phyloP scores from a whole-genome alignment of 2,113 vertebrate genomes.

The Maccullochella peelii region DNA sequence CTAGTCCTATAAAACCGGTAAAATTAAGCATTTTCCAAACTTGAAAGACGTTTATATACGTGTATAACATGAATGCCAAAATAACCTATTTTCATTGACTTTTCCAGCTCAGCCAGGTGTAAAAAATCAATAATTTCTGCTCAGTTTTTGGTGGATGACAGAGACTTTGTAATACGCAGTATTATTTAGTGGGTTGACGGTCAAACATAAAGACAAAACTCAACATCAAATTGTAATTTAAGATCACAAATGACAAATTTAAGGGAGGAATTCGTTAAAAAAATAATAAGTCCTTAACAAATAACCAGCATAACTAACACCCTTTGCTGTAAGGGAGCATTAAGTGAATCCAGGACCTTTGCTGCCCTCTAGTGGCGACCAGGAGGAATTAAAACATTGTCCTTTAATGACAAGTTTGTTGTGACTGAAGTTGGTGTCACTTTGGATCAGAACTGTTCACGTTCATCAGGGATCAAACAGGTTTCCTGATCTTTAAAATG shows the following conservation, averaged over 20 bases:
- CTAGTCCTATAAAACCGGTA: too few species aligned
- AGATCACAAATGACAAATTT: background rate
- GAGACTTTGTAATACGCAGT: too few species aligned
- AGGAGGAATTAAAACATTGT: background rate
- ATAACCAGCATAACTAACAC: too few species aligned
- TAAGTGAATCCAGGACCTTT: accelerated
- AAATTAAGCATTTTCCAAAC: too few species aligned
- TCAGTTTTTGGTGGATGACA: too few species aligned
- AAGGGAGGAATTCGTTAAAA: background rate
- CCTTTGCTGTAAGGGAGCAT: background rate
- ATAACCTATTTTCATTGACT: too few species aligned
- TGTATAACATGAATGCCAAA: too few species aligned
- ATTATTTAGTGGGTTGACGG: too few species aligned
- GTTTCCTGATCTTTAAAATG: background rate
- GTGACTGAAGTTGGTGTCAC: background rate
- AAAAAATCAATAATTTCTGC: too few species aligned
- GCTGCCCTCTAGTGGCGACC: constrained; percentile 35
- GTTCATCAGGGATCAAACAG: constrained; percentile 9
- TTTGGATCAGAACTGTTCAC: constrained; percentile 35
- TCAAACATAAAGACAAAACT: background rate
- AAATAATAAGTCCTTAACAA: too few species aligned
- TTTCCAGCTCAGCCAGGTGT: too few species aligned
- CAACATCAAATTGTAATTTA: background rate
- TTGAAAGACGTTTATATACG: too few species aligned
- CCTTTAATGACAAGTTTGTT: background rate